These are phyloP conservation scores for Sciaenops ocellatus DNA, from an alignment of 2,797 vertebrate genomes.

Conservation along the genomic window DNA sequence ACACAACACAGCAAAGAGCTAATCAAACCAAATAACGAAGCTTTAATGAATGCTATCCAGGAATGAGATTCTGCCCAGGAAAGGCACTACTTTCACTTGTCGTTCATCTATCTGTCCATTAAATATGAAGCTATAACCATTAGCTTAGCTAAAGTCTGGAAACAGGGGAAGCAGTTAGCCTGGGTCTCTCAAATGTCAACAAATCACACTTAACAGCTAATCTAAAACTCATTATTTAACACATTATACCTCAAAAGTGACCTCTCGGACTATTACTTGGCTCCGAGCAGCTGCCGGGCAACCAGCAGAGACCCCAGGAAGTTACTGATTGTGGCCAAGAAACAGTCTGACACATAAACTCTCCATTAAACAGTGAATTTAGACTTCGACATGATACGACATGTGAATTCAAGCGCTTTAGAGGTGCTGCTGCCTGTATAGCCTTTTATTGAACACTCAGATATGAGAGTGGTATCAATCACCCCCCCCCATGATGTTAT, in stretches of 20 bases:
- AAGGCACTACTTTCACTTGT: background rate
- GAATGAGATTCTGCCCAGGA: slow-evolving; percentile 5
- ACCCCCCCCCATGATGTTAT: background rate
- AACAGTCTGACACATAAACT: background rate
- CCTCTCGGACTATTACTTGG: background rate
- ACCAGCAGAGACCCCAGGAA: background rate
- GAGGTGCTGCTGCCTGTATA: background rate
- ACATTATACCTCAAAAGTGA: background rate
- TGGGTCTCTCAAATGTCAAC: background rate
- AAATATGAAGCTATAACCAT: background rate
- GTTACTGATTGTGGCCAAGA: background rate
- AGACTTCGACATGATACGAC: background rate
- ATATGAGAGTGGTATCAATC: background rate
- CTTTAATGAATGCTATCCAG: slow-evolving; percentile 16
- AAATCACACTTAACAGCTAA: too few species aligned
- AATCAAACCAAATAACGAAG: slow-evolving; percentile 40
- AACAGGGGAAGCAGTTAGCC: background rate
- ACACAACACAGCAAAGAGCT: slow-evolving; percentile 21
- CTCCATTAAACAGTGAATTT: background rate
- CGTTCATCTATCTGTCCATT: background rate
- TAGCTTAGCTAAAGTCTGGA: background rate
- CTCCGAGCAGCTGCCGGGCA: background rate
- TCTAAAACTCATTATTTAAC: background rate
- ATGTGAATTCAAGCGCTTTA: background rate
- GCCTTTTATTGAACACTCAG: background rate